These are phyloP conservation scores for Drosophila mercatorum DNA, from an alignment of 2,888 invertebrate species.

Conservation along the genomic window DNA sequence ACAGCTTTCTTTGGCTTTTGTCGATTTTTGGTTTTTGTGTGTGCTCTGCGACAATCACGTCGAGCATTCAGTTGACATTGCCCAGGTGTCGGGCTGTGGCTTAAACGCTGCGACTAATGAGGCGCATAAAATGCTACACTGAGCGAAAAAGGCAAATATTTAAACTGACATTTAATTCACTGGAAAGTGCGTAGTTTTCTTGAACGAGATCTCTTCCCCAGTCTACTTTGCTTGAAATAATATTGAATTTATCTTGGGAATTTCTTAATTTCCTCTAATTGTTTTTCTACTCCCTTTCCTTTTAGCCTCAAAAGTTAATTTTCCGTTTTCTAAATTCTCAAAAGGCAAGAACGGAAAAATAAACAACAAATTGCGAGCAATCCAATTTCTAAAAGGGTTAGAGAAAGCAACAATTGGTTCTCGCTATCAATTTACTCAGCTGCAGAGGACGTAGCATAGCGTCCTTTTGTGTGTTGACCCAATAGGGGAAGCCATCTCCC, in stretches of 20 bases:
- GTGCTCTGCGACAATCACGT: slow-evolving; percentile 40
- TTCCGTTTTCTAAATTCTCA: slow-evolving; percentile 11
- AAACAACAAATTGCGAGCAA: slow-evolving; percentile 60
- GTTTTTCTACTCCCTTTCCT: not conserved
- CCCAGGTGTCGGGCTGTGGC: slow-evolving; percentile 24
- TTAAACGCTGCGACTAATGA: slow-evolving; percentile 41
- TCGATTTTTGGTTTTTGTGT: slow-evolving; percentile 1
- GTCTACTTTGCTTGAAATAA: not conserved
- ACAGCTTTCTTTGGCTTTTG: not conserved
- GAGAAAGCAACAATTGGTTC: slow-evolving; percentile 63
- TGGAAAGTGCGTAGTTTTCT: not conserved
- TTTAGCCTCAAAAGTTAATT: slow-evolving; percentile 23
- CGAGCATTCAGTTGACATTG: slow-evolving; percentile 33
- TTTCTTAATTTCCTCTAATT: slow-evolving; percentile 2
- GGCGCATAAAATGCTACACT: slow-evolving; percentile 17
- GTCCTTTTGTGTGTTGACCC: slow-evolving; percentile 43
- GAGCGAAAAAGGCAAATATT: not conserved
- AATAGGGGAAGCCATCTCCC: not conserved
- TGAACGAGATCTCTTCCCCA: not conserved
- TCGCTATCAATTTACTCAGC: slow-evolving; percentile 45
- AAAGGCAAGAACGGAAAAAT: not conserved
- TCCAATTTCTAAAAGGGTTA: slow-evolving; percentile 44
- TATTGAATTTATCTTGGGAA: not conserved
- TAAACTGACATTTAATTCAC: not conserved
- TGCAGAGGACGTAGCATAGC: slow-evolving; percentile 36